Conservation (phyloP, 2,797 vertebrate genomes). For the Silurus lanzhouensis region DNA sequence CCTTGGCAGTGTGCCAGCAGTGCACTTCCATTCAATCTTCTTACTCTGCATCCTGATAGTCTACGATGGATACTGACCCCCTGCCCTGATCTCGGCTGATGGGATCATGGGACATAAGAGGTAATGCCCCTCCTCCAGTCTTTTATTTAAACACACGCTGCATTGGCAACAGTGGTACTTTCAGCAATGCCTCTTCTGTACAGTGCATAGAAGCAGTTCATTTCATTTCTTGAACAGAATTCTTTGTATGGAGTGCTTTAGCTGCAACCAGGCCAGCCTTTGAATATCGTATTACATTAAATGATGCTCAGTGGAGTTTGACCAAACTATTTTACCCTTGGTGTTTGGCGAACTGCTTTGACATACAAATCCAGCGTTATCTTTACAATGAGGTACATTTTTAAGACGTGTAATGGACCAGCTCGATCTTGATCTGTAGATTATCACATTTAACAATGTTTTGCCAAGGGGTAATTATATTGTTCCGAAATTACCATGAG, state of each 20-base stretch:
- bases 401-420: background rate
- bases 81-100: slow-evolving; percentile 40
- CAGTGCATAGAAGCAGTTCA: background rate
- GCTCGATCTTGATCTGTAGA: background rate
- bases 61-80: slow-evolving; percentile 45
- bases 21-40: slow-evolving; percentile 50
- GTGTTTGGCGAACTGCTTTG: slow-evolving; percentile 21
- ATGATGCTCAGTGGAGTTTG: slow-evolving; percentile 15
- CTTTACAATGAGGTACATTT: slow-evolving; percentile 6
- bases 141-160: slow-evolving; percentile 22
- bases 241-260: background rate
- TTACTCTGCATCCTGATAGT: slow-evolving; percentile 47
- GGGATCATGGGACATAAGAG: slow-evolving; percentile 42
- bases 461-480: background rate
- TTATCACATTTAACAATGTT: background rate
- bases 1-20: slow-evolving; percentile 45
- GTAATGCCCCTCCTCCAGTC: slow-evolving; percentile 10
- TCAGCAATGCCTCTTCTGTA: background rate
- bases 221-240: slow-evolving; percentile 18
- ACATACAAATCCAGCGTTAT: slow-evolving; percentile 33
- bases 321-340: slow-evolving; percentile 49
- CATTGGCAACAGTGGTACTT: background rate
- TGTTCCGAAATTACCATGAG: background rate
- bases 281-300: slow-evolving; percentile 2
- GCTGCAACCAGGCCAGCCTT: background rate